These are phyloP conservation scores for Hydropotes inermis DNA, from an alignment of 2,113 vertebrate species.

Conservation along the genomic window DNA sequence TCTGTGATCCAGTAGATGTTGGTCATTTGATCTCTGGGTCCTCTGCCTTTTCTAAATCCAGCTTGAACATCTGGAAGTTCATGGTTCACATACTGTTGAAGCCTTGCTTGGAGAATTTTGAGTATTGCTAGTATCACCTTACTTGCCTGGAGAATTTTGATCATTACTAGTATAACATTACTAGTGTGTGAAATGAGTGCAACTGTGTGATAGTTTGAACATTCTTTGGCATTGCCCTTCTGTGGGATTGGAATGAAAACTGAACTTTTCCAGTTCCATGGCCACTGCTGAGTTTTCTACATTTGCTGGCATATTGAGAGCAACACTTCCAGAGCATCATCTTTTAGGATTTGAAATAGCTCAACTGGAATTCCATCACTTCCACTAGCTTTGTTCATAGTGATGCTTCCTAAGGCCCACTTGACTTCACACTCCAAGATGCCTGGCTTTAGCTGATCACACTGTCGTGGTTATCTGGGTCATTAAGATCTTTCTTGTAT, in stretches of 20 bases:
- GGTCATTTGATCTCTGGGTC: background rate
- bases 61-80: background rate
- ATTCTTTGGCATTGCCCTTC: background rate
- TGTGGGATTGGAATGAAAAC: background rate
- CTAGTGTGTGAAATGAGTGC: background rate
- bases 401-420: background rate
- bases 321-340: background rate
- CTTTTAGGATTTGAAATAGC: background rate
- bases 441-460: background rate
- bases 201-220: background rate
- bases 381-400: background rate
- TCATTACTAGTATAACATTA: background rate
- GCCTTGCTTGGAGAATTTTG: background rate
- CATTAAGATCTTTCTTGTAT: background rate
- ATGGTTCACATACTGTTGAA: background rate
- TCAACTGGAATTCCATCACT: background rate
- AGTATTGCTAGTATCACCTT: background rate
- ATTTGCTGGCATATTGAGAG: background rate
- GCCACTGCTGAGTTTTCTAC: background rate
- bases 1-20: background rate
- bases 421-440: background rate
- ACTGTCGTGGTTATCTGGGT: background rate
- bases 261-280: background rate
- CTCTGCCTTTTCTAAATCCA: background rate
- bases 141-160: background rate